Evolutionary conservation across 1,140 invertebrate species (phyloP), one percentile per base, ranked within the genome.

Genomic region (Drosophila ananassae): DNA sequence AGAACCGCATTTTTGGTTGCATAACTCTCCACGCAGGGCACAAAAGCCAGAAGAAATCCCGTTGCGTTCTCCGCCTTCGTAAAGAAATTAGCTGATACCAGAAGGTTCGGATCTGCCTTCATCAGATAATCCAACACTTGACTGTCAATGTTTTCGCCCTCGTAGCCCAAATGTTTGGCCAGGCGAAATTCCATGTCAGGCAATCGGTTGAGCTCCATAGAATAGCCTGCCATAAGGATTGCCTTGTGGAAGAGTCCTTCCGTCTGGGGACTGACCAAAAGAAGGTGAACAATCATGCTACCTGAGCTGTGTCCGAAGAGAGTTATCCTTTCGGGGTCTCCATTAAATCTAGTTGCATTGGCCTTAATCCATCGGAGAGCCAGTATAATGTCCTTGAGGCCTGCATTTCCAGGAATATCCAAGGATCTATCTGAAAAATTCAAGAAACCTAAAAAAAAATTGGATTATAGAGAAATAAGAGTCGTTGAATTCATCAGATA

Each of bases 361-460:
- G 92, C 90, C 73, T 93, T 91, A 3, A 95, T 92, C 93, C 94
- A 95, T 72, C 93, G 87, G 7, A 95, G 84, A 0, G 93, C 94
- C 10, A 93, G 52, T 2, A 91, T 39, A 76, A 93, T 91, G 80
- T 94, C 94, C 80, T 92, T 93, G 0, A 94, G 81, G 0, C 93
- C 93, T 69, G 93, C 93, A 71, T 94, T 94, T 3, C 94, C 94
- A 9, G 93, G 91, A n/a, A 93, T 92, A 13, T 93, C 93, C 13
- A 92, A 57, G n/a, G 93, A 79, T 69, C 94, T 93, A 90, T 96
- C 96, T 79, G 93, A 92, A 60, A 96, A 92, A 6, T 94, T 94
- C 24, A 93, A 59, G 67, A 94, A 94, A 25, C 82, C 81, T 85
- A n/a, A 39, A 0, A n/a, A 13, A 1, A 39, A 13, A 44, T 44